Evolutionary conservation across 2,797 vertebrate genomes (phyloP), one percentile per base, ranked within the genome.

Genomic region (Chrysolophus pictus): DNA sequence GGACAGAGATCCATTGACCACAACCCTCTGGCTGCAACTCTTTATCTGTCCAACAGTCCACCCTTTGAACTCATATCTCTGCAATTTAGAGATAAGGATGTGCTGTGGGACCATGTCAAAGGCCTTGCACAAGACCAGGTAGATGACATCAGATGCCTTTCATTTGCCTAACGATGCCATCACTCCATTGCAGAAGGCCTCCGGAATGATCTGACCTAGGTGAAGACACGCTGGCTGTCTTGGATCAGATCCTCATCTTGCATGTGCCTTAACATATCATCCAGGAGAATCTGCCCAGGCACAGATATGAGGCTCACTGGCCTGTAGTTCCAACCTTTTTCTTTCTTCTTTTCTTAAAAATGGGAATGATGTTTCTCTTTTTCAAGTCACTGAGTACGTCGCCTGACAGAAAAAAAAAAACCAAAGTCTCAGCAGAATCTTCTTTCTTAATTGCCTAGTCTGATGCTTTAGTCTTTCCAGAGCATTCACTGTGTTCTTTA

Each of bases 381-480:
- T n/a, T 56, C 55, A n/a, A n/a, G 31, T 56, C 55, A 56, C 31
- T 56, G 55, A n/a, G 18, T n/a, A 56, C 4, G 4, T 56, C 11
- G 6, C 29, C 55, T 56, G 18, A n/a, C 31, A 56, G 31, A n/a
- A 56, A 56, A 55, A 72, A 94, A 84, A 49, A n/a, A n/a, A n/a
- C n/a, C 72, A 90, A 76, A n/a, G 44, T 82, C 75, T 96, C 93
- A 88, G 78, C 84, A 95, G 75, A 94, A 91, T 77, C 65, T 39
- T 46, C 77, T 79, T 44, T 87, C 84, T 78, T 91, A 96, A 95
- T 95, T 95, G 73, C 80, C 56, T 75, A 56, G 55, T 84, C 89
- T 13, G 7, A 93, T 39, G 79, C 9, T 88, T 93, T 73, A 80
- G 79, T 81, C 39, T 91, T 93, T 91, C 84, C 70, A 88, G 89